Evolutionary conservation across 1,140 invertebrate species (phyloP).

Genomic region (Lepidurus couesii): DNA sequence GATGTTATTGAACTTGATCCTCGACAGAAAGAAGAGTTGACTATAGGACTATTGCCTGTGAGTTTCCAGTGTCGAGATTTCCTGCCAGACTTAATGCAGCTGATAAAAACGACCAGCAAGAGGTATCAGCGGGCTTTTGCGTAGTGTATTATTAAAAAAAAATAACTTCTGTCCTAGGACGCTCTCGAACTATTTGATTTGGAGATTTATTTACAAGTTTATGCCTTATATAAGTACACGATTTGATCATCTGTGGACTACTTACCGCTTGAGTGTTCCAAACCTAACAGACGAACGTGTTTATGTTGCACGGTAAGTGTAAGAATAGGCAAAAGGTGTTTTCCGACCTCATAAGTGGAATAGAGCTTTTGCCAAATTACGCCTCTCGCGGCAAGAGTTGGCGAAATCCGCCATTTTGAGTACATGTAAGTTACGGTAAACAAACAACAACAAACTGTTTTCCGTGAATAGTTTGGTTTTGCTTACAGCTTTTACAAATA

Average conservation of each 20-base stretch:
- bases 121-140: constrained; percentile 40
- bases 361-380: too few species aligned
- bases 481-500: too few species aligned
- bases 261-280: constrained; percentile 44
- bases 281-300: constrained; percentile 44
- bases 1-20: constrained; percentile 39
- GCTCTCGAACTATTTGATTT: constrained; percentile 52
- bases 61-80: constrained; percentile 51
- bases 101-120: constrained; percentile 44
- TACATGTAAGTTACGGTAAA: too few species aligned
- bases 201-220: constrained; percentile 52
- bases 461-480: too few species aligned
- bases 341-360: neutral
- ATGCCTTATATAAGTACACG: constrained; percentile 50
- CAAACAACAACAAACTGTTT: too few species aligned
- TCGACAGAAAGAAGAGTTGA: constrained; percentile 36
- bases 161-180: constrained; percentile 41
- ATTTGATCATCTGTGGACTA: constrained; percentile 47
- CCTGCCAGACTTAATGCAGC: constrained; percentile 45
- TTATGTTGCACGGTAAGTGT: constrained; percentile 40
- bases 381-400: too few species aligned
- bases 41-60: constrained; percentile 43
- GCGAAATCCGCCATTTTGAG: too few species aligned
- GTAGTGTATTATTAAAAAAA: neutral
- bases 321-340: constrained; percentile 41